These are phyloP conservation scores for Rhinopomastus cyanomelas DNA, from an alignment of 2,113 vertebrate species.

Conservation along the genomic window DNA sequence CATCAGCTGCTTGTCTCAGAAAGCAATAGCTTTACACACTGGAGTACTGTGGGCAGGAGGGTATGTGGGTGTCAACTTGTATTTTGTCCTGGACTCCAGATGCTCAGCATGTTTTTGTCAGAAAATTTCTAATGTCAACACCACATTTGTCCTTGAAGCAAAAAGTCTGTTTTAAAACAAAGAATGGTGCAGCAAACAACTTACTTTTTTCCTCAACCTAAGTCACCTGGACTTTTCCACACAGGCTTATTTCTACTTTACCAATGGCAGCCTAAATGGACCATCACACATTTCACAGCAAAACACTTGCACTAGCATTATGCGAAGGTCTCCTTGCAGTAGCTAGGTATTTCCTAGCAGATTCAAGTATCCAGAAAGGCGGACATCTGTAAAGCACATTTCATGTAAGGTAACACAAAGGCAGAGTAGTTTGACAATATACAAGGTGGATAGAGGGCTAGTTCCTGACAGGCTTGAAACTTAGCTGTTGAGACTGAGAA, in stretches of 20 bases:
- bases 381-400: not conserved
- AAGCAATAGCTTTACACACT: not conserved
- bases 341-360: not conserved
- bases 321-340: not conserved
- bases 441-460: not conserved
- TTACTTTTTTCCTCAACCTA: not conserved
- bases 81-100: not conserved
- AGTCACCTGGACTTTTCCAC: not conserved
- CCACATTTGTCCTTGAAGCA: not conserved
- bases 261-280: not conserved
- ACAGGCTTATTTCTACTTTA: not conserved
- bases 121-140: not conserved
- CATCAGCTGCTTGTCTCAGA: not conserved
- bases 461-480: not conserved
- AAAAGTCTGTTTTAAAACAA: not conserved
- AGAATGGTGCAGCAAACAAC: not conserved
- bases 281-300: not conserved
- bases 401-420: not conserved
- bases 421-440: not conserved
- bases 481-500: not conserved
- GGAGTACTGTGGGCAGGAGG: not conserved
- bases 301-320: not conserved
- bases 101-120: not conserved
- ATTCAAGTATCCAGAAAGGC: not conserved
- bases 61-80: not conserved